phyloP scores from a whole-genome alignment of 2,113 vertebrate genomes.

The Plestiodon gilberti region DNA sequence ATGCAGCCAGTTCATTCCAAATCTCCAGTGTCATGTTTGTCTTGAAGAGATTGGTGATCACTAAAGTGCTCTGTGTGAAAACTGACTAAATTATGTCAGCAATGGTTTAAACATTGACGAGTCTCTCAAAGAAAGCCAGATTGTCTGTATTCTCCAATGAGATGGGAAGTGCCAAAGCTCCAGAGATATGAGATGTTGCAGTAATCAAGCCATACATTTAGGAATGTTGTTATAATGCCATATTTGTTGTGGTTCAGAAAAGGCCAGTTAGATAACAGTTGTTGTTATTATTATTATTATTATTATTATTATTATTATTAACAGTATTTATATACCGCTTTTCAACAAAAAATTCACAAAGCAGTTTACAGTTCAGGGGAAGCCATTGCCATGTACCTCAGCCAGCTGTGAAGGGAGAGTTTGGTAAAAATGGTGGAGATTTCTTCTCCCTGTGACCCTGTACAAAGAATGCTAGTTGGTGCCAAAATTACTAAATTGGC shows the following conservation, averaged over 20 bases:
- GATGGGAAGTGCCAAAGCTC: background rate
- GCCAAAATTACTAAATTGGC: too few species aligned
- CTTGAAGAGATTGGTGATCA: background rate
- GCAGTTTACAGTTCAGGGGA: background rate
- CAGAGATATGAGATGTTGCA: background rate
- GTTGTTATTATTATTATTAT: too few species aligned
- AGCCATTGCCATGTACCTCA: background rate
- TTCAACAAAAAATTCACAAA: too few species aligned
- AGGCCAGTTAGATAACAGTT: background rate
- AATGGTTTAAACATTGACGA: background rate
- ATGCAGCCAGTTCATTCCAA: background rate
- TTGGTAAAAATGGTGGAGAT: background rate
- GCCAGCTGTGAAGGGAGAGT: background rate
- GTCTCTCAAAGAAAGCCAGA: background rate
- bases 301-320: too few species aligned
- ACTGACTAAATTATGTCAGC: background rate
- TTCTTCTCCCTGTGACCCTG: background rate
- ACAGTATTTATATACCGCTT: too few species aligned
- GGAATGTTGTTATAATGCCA: background rate
- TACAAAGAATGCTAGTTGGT: too few species aligned
- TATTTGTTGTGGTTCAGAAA: background rate
- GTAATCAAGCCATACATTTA: background rate
- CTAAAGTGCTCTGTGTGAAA: background rate
- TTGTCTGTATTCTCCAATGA: background rate
- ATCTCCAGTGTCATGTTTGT: background rate